Evolutionary conservation across 2,888 invertebrate species (phyloP).

Genomic region (Petrolisthes manimaculis): DNA sequence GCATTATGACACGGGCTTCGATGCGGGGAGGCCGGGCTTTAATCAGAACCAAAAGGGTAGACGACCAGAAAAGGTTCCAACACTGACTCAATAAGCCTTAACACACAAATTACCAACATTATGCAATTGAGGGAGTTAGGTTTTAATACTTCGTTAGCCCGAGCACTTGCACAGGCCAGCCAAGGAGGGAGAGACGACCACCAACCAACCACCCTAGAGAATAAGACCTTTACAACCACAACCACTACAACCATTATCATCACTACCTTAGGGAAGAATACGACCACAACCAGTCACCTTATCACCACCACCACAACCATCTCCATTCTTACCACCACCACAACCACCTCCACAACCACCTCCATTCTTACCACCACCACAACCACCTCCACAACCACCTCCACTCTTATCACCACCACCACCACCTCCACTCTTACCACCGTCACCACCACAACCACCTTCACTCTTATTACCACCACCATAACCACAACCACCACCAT

Average conservation of each 20-base stretch:
- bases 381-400: not conserved
- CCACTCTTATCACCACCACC: not conserved
- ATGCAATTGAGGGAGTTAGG: conserved; percentile 61
- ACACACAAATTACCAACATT: conserved; percentile 62
- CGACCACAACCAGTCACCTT: not conserved
- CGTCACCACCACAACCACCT: too few relatives aligned
- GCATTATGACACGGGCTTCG: conserved; percentile 37
- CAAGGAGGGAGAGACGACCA: conserved; percentile 9
- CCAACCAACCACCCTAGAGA: too few relatives aligned
- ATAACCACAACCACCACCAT: not conserved
- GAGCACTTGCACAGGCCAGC: not conserved
- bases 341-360: not conserved
- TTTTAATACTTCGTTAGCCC: conserved; percentile 33
- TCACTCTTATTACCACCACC: too few relatives aligned
- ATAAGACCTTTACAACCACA: not conserved
- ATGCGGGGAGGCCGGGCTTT: conserved; percentile 33
- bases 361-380: not conserved
- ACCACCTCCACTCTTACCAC: too few relatives aligned
- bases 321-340: not conserved
- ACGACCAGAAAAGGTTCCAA: conserved; percentile 60
- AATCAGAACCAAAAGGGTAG: conserved; percentile 58
- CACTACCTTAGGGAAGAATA: too few relatives aligned
- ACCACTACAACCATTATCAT: not conserved
- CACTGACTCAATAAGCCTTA: conserved; percentile 63
- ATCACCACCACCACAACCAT: conserved; percentile 13